These are phyloP conservation scores for Tuberolachnus salignus DNA, from an alignment of 2,888 invertebrate species.

Conservation along the genomic window DNA sequence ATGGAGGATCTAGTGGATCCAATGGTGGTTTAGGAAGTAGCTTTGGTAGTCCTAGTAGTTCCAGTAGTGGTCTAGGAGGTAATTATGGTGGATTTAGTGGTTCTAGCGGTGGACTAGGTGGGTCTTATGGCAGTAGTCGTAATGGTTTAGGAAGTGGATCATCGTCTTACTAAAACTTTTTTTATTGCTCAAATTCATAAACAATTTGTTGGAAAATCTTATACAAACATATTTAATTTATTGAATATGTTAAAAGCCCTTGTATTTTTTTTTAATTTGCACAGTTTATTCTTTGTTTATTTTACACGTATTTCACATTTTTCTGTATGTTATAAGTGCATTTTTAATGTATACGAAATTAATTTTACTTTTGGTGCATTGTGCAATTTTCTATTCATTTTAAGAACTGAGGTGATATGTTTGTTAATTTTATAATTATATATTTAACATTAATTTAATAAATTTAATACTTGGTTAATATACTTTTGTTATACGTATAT, in stretches of 20 bases:
- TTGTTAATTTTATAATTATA: conserved; percentile 24
- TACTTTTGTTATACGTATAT: conserved; percentile 32
- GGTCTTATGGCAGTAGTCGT: conserved; percentile 46
- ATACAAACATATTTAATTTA: not conserved
- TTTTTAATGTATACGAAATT: conserved; percentile 1
- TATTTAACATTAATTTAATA: conserved; percentile 14
- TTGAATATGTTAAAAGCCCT: not conserved
- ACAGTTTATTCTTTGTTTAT: conserved; percentile 4
- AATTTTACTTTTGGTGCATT: conserved; percentile 33
- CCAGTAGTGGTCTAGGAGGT: not conserved
- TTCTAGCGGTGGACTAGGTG: conserved; percentile 25
- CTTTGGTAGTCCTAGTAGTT: conserved; percentile 6
- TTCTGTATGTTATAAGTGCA: conserved; percentile 8
- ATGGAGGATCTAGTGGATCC: conserved; percentile 28
- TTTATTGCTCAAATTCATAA: conserved; percentile 50
- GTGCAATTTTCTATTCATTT: conserved; percentile 7
- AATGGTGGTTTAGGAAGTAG: conserved; percentile 6
- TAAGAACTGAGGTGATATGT: not conserved
- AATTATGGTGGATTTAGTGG: conserved; percentile 18
- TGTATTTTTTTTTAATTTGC: conserved; percentile 8
- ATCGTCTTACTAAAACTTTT: conserved; percentile 42
- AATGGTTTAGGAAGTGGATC: conserved; percentile 51
- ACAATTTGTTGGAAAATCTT: conserved; percentile 14
- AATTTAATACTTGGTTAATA: conserved; percentile 10
- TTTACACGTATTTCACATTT: conserved; percentile 5